phyloP scores from a whole-genome alignment of 1,140 invertebrate genomes.

The Telenomus remus region DNA sequence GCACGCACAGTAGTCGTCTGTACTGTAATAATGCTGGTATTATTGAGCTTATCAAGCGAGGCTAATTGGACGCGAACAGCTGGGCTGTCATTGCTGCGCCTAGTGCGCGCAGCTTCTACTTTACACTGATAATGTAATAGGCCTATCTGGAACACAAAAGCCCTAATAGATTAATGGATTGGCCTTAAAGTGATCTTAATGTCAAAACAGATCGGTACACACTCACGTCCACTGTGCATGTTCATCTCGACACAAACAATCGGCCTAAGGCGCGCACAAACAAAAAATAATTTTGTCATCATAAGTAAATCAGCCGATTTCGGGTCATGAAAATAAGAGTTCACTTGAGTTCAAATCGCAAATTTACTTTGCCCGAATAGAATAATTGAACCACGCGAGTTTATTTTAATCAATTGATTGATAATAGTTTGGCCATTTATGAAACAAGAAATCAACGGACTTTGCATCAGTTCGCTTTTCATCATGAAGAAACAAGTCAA shows the following conservation, averaged over 20 bases:
- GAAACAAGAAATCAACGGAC: background rate
- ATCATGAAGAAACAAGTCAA: too few relatives aligned
- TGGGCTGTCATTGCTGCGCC: slow-evolving; percentile 63
- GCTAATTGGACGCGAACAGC: slow-evolving; percentile 75
- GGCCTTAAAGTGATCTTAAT: slow-evolving; percentile 68
- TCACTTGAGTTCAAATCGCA: slow-evolving; percentile 36
- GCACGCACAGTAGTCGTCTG: slow-evolving; percentile 67
- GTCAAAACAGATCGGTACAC: slow-evolving; percentile 66
- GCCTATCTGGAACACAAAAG: slow-evolving; percentile 72
- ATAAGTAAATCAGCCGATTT: slow-evolving; percentile 37
- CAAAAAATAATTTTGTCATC: slow-evolving; percentile 50
- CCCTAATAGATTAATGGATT: slow-evolving; percentile 72
- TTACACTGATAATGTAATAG: slow-evolving; percentile 74
- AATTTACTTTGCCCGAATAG: slow-evolving; percentile 20
- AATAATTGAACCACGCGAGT: slow-evolving; percentile 26
- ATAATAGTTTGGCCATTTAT: slow-evolving; percentile 8
- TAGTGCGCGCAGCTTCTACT: slow-evolving; percentile 63
- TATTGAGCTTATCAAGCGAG: slow-evolving; percentile 75
- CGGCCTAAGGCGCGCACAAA: slow-evolving; percentile 28
- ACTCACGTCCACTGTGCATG: slow-evolving; percentile 6
- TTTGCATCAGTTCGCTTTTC: too few relatives aligned
- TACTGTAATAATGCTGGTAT: slow-evolving; percentile 74
- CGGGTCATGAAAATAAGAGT: slow-evolving; percentile 22
- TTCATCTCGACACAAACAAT: background rate
- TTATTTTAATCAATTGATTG: slow-evolving; percentile 40